Conservation (phyloP, 1,140 invertebrate genomes). For the Aphelenchoides besseyi region DNA sequence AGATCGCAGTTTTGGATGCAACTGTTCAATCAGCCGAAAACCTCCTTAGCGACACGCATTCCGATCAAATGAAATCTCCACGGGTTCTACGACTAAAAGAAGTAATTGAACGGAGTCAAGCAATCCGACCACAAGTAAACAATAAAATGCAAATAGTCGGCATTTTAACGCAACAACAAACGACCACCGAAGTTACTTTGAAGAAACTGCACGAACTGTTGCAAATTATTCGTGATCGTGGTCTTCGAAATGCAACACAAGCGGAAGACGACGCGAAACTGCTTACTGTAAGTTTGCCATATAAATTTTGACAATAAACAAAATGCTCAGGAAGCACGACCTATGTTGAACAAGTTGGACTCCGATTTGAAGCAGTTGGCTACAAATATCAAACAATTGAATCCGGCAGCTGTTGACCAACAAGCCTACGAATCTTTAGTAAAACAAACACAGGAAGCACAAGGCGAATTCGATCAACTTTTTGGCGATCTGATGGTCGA, state of each 20-base stretch:
- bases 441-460: neutral
- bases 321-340: neutral
- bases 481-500: conserved; percentile 17
- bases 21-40: neutral
- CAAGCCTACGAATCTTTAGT: neutral
- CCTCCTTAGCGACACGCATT: neutral
- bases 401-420: neutral
- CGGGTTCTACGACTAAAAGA: neutral
- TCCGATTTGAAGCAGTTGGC: neutral
- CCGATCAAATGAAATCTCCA: neutral
- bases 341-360: neutral
- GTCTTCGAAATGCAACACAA: neutral
- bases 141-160: neutral
- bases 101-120: neutral
- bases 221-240: neutral
- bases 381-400: neutral
- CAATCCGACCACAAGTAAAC: neutral
- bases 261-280: conserved; percentile 15
- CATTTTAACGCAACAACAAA: neutral
- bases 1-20: neutral
- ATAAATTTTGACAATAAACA: neutral
- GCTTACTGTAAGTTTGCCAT: neutral
- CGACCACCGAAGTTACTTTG: neutral
- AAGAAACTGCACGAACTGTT: conserved; percentile 8
- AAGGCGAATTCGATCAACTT: neutral